These are phyloP conservation scores for Clanis bilineata DNA, from an alignment of 2,888 invertebrate genomes.

Conservation along the genomic window DNA sequence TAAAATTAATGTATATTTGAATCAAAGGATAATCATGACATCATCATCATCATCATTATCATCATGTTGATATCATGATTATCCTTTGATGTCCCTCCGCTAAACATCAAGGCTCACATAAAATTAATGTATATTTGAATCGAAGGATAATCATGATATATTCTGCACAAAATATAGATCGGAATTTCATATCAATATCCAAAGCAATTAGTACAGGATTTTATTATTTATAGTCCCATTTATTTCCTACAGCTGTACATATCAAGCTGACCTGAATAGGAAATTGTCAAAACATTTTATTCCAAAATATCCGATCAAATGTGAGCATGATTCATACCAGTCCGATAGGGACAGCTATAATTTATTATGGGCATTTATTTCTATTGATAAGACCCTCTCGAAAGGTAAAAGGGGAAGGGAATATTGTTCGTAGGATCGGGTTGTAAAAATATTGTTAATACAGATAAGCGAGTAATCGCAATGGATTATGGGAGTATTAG, in stretches of 20 bases:
- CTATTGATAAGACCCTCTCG: conserved; percentile 22
- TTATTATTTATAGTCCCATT: neutral
- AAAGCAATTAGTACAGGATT: neutral
- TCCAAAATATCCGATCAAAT: conserved; percentile 28
- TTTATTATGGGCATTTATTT: conserved; percentile 32
- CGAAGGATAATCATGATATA: neutral
- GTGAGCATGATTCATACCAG: conserved; percentile 26
- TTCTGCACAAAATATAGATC: neutral
- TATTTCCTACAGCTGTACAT: neutral
- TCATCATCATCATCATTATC: no score
- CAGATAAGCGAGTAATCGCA: neutral
- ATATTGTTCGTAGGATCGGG: neutral
- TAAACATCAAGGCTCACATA: neutral
- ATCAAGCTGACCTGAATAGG: conserved; percentile 14
- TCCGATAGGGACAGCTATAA: conserved; percentile 30
- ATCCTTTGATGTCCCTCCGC: no score
- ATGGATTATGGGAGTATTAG: neutral
- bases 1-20: neutral
- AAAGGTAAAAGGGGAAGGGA: conserved; percentile 13
- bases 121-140: no score
- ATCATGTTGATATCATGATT: no score
- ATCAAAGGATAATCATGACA: no score
- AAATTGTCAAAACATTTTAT: conserved; percentile 30
- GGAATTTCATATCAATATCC: neutral
- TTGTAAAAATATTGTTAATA: neutral